phyloP scores from a whole-genome alignment of 2,113 vertebrate species.

The Corythornis vintsioides region DNA sequence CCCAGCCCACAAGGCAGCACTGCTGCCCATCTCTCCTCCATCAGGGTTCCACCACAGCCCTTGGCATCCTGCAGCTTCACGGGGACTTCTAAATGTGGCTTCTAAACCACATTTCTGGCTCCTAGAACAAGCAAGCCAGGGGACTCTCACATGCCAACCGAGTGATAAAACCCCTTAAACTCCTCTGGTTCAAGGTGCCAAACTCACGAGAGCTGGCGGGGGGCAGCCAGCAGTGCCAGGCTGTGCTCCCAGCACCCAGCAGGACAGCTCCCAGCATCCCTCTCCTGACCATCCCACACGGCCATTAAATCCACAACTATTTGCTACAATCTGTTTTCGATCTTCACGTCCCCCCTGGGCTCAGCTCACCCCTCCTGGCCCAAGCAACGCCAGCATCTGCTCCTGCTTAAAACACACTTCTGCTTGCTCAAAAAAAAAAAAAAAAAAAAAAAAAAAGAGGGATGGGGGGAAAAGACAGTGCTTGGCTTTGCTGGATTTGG shows the following conservation, averaged over 20 bases:
- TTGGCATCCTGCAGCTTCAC: accelerated
- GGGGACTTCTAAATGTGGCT: background rate
- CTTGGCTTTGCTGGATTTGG: background rate
- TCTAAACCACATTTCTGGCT: background rate
- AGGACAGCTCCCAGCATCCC: background rate
- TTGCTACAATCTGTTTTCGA: background rate
- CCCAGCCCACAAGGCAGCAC: background rate
- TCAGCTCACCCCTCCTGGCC: background rate
- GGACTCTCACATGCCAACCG: accelerated
- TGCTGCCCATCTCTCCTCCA: accelerated
- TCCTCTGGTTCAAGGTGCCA: accelerated
- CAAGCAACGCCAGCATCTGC: background rate
- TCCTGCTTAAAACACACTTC: background rate
- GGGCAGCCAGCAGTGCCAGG: background rate
- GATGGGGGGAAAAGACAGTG: background rate
- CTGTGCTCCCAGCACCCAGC: background rate
- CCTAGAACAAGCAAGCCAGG: background rate
- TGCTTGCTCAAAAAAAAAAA: background rate
- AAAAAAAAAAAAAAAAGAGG: background rate
- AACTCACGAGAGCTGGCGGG: accelerated
- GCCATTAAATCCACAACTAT: background rate
- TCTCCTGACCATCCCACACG: accelerated
- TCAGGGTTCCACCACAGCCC: background rate
- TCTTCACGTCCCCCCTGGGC: background rate
- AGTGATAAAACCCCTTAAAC: background rate